Evolutionary conservation across 2,888 invertebrate genomes (phyloP).

Genomic region (Nephrotoma guestfalica): DNA sequence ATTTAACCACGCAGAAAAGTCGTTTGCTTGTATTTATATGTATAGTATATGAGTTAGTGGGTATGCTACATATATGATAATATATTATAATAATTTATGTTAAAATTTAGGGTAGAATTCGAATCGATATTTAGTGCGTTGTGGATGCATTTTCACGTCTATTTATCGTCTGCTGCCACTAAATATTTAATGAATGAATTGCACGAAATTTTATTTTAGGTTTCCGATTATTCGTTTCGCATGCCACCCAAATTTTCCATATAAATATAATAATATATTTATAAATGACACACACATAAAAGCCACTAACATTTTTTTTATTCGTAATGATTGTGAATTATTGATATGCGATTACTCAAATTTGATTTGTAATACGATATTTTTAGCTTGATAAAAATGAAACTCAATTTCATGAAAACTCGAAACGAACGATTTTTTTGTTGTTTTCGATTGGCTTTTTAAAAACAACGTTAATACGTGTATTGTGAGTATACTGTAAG

Average conservation of each 20-base stretch:
- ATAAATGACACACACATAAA: not conserved
- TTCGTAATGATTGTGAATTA: not conserved
- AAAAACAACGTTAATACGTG: not conserved
- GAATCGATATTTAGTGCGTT: not conserved
- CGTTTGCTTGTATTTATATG: not conserved
- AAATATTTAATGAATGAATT: not conserved
- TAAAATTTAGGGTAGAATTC: not conserved
- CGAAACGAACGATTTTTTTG: not conserved
- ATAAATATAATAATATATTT: not conserved
- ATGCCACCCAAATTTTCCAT: not conserved
- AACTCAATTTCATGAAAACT: not conserved
- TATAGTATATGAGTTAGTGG: not conserved
- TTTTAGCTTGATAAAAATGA: not conserved
- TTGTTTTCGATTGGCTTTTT: not conserved
- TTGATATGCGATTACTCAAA: not conserved
- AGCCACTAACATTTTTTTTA: not conserved
- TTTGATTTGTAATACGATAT: not conserved
- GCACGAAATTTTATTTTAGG: not conserved
- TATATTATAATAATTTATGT: not conserved
- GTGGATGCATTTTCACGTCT: not conserved
- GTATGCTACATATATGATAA: not conserved
- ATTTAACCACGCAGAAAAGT: not conserved
- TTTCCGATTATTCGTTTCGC: not conserved
- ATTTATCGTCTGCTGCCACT: not conserved
- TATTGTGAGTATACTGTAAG: not conserved